phyloP scores from a whole-genome alignment of 1,140 invertebrate species.

The Notospermus geniculatus region DNA sequence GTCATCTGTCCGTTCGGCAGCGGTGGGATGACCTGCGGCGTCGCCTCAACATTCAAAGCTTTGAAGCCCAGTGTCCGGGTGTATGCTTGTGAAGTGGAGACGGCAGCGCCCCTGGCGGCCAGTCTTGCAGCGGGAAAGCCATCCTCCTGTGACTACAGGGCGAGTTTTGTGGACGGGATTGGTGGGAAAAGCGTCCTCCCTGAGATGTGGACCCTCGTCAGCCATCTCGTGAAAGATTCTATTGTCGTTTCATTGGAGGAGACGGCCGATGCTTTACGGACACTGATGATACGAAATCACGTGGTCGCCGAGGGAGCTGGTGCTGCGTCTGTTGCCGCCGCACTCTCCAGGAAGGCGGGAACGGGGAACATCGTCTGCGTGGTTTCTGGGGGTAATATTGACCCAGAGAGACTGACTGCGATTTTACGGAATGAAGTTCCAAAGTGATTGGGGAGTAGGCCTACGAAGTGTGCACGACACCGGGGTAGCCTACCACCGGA shows the following conservation, averaged over 20 bases:
- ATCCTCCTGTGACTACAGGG: slow-evolving; percentile 23
- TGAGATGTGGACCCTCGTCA: slow-evolving; percentile 45
- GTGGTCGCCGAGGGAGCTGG: slow-evolving; percentile 46
- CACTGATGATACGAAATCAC: slow-evolving; percentile 38
- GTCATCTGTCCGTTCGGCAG: slow-evolving; percentile 48
- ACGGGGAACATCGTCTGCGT: slow-evolving; percentile 43
- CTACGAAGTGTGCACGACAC: no score
- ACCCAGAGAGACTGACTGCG: slow-evolving; percentile 32
- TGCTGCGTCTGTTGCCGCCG: slow-evolving; percentile 42
- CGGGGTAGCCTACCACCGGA: no score
- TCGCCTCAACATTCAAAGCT: slow-evolving; percentile 35
- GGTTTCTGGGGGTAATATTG: slow-evolving; percentile 47
- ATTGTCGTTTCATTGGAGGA: slow-evolving; percentile 37
- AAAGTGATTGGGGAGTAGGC: no score
- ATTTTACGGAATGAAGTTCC: slow-evolving; percentile 19
- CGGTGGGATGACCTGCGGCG: slow-evolving; percentile 39
- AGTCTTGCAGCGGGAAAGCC: slow-evolving; percentile 31
- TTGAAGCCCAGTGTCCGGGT: slow-evolving; percentile 36
- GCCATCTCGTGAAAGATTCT: slow-evolving; percentile 31
- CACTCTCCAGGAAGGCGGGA: slow-evolving; percentile 30
- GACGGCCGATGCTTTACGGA: slow-evolving; percentile 35
- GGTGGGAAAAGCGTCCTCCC: slow-evolving; percentile 37
- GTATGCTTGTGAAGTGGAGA: slow-evolving; percentile 44
- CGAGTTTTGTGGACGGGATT: slow-evolving; percentile 47
- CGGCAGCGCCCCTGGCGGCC: slow-evolving; percentile 37